These are phyloP conservation scores for Podotricha telesiphe DNA, from an alignment of 2,888 invertebrate genomes.

Conservation along the genomic window DNA sequence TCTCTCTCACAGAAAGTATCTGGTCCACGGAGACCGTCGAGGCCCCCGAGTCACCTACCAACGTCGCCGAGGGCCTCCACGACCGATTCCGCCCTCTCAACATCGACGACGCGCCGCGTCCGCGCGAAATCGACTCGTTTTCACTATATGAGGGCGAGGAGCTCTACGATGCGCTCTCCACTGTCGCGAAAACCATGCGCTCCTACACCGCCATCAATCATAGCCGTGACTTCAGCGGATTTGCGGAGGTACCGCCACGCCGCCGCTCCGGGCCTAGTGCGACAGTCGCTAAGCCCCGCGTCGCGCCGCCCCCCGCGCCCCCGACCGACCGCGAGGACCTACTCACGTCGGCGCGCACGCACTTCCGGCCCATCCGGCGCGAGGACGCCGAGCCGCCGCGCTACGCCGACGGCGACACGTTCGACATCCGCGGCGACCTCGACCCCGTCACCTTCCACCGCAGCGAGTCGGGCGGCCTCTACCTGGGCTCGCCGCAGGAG, in stretches of 20 bases:
- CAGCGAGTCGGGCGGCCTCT: slow-evolving; percentile 86
- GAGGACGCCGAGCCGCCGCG: slow-evolving; percentile 66
- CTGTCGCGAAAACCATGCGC: slow-evolving; percentile 70
- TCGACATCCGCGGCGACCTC: slow-evolving; percentile 85
- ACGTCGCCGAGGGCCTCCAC: slow-evolving; percentile 59
- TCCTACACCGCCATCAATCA: slow-evolving; percentile 85
- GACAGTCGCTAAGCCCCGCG: slow-evolving; percentile 57
- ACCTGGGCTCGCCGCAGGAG: slow-evolving; percentile 78
- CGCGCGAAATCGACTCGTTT: slow-evolving; percentile 60
- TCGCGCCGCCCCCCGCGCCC: slow-evolving; percentile 44
- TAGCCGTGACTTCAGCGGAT: slow-evolving; percentile 84
- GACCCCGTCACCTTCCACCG: slow-evolving; percentile 86
- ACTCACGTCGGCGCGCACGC: slow-evolving; percentile 90
- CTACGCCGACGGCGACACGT: slow-evolving; percentile 88
- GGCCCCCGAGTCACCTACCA: slow-evolving; percentile 51
- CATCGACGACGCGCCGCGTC: slow-evolving; percentile 54
- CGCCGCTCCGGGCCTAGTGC: slow-evolving; percentile 66
- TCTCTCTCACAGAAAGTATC: slow-evolving; percentile 67
- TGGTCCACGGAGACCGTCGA: slow-evolving; percentile 61
- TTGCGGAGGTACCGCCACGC: slow-evolving; percentile 83
- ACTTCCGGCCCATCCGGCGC: slow-evolving; percentile 91
- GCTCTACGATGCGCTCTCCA: slow-evolving; percentile 67
- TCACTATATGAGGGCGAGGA: slow-evolving; percentile 69
- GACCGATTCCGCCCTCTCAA: slow-evolving; percentile 63
- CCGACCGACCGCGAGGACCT: slow-evolving; percentile 87